Conservation (phyloP, 1,140 invertebrate species). For the Leptopilina clavipes region DNA sequence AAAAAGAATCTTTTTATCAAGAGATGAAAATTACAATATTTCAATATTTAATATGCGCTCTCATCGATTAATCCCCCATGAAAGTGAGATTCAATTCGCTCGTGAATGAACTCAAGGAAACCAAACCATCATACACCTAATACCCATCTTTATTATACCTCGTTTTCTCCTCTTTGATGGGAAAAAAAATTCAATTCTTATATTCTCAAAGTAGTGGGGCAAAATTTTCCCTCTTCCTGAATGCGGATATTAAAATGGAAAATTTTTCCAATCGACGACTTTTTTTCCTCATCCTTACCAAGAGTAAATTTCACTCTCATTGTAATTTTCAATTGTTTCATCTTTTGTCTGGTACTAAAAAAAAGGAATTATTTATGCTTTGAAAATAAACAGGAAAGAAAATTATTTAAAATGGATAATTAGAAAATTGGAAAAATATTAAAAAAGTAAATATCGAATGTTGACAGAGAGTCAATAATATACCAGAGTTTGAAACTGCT, state of each 20-base stretch:
- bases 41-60: too few relatives aligned
- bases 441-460: too few relatives aligned
- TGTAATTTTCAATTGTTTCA: too few relatives aligned
- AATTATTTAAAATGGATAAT: too few relatives aligned
- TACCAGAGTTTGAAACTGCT: too few relatives aligned
- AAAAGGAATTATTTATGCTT: too few relatives aligned
- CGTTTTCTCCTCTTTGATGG: background rate
- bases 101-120: slow-evolving; percentile 19
- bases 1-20: background rate
- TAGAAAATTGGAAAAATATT: too few relatives aligned
- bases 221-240: background rate
- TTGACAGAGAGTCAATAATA: too few relatives aligned
- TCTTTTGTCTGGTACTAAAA: too few relatives aligned
- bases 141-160: slow-evolving; percentile 25
- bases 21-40: background rate
- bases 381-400: too few relatives aligned
- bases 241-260: slow-evolving; percentile 1
- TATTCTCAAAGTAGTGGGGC: background rate
- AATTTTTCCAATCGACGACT: background rate
- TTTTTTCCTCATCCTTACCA: background rate
- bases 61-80: slow-evolving; percentile 6
- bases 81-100: slow-evolving; percentile 23
- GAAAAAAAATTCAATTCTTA: background rate
- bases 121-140: slow-evolving; percentile 9
- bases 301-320: background rate